A percentile compares a stretch with the other conserved stretches of the same genome.
Conservation (phyloP, 2,888 invertebrate species). For the Cheilosia vernalis region DNA sequence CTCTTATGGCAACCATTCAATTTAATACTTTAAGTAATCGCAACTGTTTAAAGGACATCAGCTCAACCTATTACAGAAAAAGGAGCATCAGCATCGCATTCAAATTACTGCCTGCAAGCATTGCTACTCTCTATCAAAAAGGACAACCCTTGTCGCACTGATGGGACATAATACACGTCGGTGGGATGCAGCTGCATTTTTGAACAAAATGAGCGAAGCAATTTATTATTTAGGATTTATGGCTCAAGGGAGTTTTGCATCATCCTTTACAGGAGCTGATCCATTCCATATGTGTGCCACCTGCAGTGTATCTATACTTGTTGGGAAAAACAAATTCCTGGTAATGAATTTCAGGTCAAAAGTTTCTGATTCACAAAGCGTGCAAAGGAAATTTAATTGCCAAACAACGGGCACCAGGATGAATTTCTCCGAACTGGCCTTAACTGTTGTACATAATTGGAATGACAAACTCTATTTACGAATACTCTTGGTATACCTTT, state of each 20-base stretch:
- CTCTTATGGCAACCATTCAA: constrained; percentile 22
- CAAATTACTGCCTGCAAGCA: constrained; percentile 64
- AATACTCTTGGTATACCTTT: neutral
- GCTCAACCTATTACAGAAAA: constrained; percentile 45
- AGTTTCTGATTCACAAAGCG: neutral
- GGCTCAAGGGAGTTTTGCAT: constrained; percentile 26
- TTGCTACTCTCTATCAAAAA: constrained; percentile 27
- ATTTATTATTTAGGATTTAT: constrained; percentile 63
- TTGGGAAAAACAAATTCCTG: too few relatives aligned
- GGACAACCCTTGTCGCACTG: constrained; percentile 30
- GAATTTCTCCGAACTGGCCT: neutral
- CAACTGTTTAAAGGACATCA: constrained; percentile 49
- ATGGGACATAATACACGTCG: constrained; percentile 15
- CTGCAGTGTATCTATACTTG: too few relatives aligned
- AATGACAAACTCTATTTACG: neutral
- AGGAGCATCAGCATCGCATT: constrained; percentile 62
- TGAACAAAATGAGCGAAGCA: constrained; percentile 37
- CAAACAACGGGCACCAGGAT: neutral
- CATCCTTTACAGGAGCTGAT: constrained; percentile 12
- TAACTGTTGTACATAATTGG: neutral
- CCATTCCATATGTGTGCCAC: neutral
- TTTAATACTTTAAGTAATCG: constrained; percentile 48
- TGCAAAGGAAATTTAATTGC: neutral
- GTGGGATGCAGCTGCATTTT: constrained; percentile 33
- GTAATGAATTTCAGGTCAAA: neutral